Conservation (phyloP, 2,888 invertebrate species). For the Synergus japonicus region DNA sequence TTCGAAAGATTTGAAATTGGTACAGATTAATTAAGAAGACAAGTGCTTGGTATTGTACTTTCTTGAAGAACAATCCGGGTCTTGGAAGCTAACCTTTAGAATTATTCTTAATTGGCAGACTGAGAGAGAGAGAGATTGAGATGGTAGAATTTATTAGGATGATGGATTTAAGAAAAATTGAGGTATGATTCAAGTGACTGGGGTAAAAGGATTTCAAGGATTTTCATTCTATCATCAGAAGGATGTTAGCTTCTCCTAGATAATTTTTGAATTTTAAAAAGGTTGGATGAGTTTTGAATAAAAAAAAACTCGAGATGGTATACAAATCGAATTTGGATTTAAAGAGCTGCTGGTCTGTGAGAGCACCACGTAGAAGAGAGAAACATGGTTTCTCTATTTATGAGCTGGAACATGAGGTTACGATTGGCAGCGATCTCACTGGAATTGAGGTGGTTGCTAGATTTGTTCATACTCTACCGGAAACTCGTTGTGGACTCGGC, state of each 20-base stretch:
- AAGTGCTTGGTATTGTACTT: slow-evolving; percentile 15
- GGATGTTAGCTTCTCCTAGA: not conserved
- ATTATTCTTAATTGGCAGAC: slow-evolving; percentile 28
- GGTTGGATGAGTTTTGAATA: not conserved
- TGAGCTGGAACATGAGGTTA: slow-evolving; percentile 66
- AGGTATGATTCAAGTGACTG: not conserved
- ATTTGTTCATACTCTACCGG: slow-evolving; percentile 64
- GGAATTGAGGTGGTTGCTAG: slow-evolving; percentile 66
- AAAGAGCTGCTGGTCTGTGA: slow-evolving; percentile 64
- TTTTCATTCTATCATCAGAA: not conserved
- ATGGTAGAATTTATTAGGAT: not conserved
- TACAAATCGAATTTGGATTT: slow-evolving; percentile 58
- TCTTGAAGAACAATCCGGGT: slow-evolving; percentile 32
- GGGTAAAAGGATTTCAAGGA: not conserved
- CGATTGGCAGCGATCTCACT: slow-evolving; percentile 59
- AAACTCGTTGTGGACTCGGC: slow-evolving; percentile 51
- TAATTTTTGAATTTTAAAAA: not conserved
- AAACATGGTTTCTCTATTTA: slow-evolving; percentile 52
- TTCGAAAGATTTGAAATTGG: slow-evolving; percentile 14
- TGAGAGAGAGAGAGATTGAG: slow-evolving; percentile 28
- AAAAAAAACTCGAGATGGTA: slow-evolving; percentile 54
- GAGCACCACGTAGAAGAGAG: slow-evolving; percentile 49
- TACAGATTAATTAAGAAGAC: slow-evolving; percentile 19
- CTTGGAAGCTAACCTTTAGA: slow-evolving; percentile 28
- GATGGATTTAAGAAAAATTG: not conserved